Evolutionary conservation across 1,140 invertebrate genomes (phyloP), one percentile per base, ranked within the genome.

Genomic region (Ditylenchus dipsaci): DNA sequence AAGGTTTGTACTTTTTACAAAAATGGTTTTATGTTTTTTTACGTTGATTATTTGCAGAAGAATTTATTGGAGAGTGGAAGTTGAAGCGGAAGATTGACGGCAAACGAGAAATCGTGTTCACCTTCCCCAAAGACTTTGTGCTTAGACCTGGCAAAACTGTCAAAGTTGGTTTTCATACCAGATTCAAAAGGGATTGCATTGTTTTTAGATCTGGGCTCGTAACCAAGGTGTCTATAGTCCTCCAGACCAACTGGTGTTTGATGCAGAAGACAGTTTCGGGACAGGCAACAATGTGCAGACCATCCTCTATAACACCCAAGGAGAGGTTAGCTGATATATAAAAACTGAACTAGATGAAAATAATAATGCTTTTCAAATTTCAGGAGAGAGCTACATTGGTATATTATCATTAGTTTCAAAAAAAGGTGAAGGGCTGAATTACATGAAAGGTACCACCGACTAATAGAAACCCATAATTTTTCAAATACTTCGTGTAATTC

Each of bases 61-160:
- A 82, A 33, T 70, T 69, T 19, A 73, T 82, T 26, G 80, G 81
- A n/a, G 80, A 79, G 29, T 82, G 81, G 81, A 83, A 82, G 53
- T 26, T 82, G n/a, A 82, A 78, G 71, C 65, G 80, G 60, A 74
- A 71, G 53, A 82, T 82, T 43, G 81, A 83, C 63, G 75, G 72
- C 29, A 75, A 75, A 27, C 78, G 76, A 13, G 80, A 82, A 47
- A 76, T 82, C 61, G 69, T 83, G 43, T 83, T 73, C 71, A 82
- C 79, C 23, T 80, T 82, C 74, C 80, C 80, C 17, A 64, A 63
- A 21, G 75, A 82, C 59, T 83, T 82, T 68, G 67, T 82, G 33
- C 61, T 82, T 13, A 65, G 72, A 15, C 73, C 82, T 30, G 78
- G 75, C 23, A 77, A 80, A 66, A 76, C 61, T 45, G 79, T 81